These are phyloP conservation scores for Scalopus aquaticus DNA, from an alignment of 2,113 vertebrate genomes.

Conservation along the genomic window DNA sequence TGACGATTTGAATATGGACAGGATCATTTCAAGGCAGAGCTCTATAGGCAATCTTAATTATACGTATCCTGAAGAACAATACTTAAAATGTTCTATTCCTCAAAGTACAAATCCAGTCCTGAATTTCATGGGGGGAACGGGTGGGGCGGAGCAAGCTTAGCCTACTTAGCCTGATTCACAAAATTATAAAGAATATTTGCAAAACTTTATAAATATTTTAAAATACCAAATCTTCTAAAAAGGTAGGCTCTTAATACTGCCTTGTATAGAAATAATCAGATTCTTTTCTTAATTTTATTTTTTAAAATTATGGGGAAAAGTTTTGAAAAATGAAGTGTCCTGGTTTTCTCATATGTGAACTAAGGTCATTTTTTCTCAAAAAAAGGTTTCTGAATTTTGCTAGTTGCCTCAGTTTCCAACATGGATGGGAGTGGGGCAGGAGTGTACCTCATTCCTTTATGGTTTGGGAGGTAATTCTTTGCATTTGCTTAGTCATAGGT, in stretches of 20 bases:
- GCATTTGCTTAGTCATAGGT: constrained; percentile 67
- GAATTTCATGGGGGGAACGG: background rate
- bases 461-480: constrained; percentile 58
- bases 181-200: constrained; percentile 40
- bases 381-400: constrained; percentile 59
- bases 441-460: background rate
- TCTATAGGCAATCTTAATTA: background rate
- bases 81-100: background rate
- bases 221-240: constrained; percentile 30
- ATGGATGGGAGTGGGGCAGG: too few relatives aligned
- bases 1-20: background rate
- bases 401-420: constrained; percentile 54
- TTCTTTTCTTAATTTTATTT: background rate
- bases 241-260: background rate
- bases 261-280: constrained; percentile 20
- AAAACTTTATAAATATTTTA: constrained; percentile 36
- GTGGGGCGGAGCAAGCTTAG: background rate
- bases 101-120: background rate
- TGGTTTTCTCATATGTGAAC: constrained; percentile 32
- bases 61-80: constrained; percentile 14
- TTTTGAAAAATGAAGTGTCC: constrained; percentile 46
- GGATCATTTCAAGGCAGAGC: constrained; percentile 36
- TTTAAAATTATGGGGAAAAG: constrained; percentile 54
- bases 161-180: background rate
- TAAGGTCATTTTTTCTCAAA: constrained; percentile 51